These are phyloP conservation scores for Sebastes cheni DNA, from an alignment of 2,797 vertebrate species.

Conservation along the genomic window DNA sequence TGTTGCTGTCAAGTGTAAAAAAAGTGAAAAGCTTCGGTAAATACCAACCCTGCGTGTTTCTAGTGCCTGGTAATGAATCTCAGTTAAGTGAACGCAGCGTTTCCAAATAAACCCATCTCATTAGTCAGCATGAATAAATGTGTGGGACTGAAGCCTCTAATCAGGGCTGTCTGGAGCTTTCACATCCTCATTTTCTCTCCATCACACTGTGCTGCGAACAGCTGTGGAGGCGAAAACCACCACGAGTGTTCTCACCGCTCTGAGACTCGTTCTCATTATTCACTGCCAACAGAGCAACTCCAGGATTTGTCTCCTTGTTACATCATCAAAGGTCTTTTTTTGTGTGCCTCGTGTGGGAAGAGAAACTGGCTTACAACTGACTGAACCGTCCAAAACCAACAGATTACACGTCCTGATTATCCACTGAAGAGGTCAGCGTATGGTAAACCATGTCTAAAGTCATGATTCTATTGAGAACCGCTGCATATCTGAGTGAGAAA, in stretches of 20 bases:
- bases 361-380: conserved; percentile 39
- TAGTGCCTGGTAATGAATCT: background rate
- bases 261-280: conserved; percentile 35
- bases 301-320: conserved; percentile 55
- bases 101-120: conserved; percentile 36
- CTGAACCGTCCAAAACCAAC: conserved; percentile 50
- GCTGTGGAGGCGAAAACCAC: conserved; percentile 30
- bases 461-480: background rate
- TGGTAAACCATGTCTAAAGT: conserved; percentile 21
- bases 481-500: background rate
- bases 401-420: conserved; percentile 65
- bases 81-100: background rate
- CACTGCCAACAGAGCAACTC: conserved; percentile 44
- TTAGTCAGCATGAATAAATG: conserved; percentile 49
- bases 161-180: conserved; percentile 30
- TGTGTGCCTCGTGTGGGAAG: background rate
- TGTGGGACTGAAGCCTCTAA: conserved; percentile 34
- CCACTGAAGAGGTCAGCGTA: conserved; percentile 27
- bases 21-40: background rate
- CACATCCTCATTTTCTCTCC: conserved; percentile 16
- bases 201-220: conserved; percentile 7
- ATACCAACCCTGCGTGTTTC: background rate
- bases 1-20: background rate
- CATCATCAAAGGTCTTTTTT: conserved; percentile 49
- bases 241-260: conserved; percentile 26